phyloP scores from a whole-genome alignment of 2,888 invertebrate genomes.

The Amiota communis region DNA sequence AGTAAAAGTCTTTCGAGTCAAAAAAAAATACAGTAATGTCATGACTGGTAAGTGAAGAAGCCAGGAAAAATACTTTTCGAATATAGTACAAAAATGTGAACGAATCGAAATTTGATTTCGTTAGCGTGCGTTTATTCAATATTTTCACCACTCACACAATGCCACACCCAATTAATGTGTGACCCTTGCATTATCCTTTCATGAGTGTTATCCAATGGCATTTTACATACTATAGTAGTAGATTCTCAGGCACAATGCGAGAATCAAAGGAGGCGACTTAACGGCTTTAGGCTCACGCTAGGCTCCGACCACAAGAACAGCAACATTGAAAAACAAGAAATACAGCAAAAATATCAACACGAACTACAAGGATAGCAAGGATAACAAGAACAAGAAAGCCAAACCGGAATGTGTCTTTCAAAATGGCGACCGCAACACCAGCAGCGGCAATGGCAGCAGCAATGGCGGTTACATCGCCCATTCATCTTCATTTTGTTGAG shows the following conservation, averaged over 20 bases:
- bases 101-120: conserved; percentile 22
- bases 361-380: too few relatives aligned
- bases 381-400: too few relatives aligned
- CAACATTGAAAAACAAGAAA: too few relatives aligned
- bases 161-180: too few relatives aligned
- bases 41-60: too few relatives aligned
- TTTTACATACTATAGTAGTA: neutral
- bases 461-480: conserved; percentile 50
- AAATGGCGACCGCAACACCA: conserved; percentile 11
- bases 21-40: neutral
- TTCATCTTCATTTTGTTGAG: conserved; percentile 59
- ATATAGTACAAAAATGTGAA: neutral
- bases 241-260: neutral
- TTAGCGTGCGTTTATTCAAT: neutral
- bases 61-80: neutral
- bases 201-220: neutral
- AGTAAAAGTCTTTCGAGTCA: neutral
- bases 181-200: neutral
- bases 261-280: conserved; percentile 2
- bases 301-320: too few relatives aligned
- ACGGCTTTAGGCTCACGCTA: neutral
- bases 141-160: neutral
- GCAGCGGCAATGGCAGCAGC: neutral
- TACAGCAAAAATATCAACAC: too few relatives aligned
- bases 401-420: conserved; percentile 6